Conservation (phyloP, 2,888 invertebrate genomes). For the Ophonus ardosiacus region DNA sequence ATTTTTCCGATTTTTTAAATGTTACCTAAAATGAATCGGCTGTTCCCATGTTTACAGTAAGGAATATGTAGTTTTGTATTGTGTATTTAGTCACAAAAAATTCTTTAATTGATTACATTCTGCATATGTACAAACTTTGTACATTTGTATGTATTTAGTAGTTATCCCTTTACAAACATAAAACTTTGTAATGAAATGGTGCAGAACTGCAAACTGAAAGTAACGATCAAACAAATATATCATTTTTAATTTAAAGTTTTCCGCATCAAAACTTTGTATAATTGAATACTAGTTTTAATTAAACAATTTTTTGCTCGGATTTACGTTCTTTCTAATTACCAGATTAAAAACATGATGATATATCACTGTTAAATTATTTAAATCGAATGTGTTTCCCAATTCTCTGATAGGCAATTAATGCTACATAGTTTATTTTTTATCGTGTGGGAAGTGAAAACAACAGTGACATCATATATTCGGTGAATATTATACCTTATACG, state of each 20-base stretch:
- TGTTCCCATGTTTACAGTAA: too few relatives aligned
- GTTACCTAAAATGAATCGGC: too few relatives aligned
- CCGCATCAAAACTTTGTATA: neutral
- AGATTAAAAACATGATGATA: neutral
- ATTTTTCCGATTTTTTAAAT: too few relatives aligned
- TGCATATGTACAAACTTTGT: too few relatives aligned
- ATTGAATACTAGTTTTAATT: neutral
- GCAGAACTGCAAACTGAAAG: neutral
- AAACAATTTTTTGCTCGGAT: neutral
- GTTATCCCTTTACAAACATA: neutral
- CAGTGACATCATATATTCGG: constrained; percentile 12
- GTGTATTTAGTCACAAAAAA: too few relatives aligned
- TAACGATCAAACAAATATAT: neutral
- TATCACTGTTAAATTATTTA: constrained; percentile 19
- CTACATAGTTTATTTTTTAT: constrained; percentile 7
- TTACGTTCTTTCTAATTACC: neutral
- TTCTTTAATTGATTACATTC: too few relatives aligned
- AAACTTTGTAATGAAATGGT: neutral
- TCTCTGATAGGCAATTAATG: neutral
- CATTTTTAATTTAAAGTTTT: neutral
- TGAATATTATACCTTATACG: constrained; percentile 34
- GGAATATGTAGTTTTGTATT: too few relatives aligned
- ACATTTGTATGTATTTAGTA: neutral
- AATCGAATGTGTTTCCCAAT: neutral
- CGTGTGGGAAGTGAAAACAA: constrained; percentile 18